Conservation (phyloP, 2,113 vertebrate genomes). For the Notothenia rossii region DNA sequence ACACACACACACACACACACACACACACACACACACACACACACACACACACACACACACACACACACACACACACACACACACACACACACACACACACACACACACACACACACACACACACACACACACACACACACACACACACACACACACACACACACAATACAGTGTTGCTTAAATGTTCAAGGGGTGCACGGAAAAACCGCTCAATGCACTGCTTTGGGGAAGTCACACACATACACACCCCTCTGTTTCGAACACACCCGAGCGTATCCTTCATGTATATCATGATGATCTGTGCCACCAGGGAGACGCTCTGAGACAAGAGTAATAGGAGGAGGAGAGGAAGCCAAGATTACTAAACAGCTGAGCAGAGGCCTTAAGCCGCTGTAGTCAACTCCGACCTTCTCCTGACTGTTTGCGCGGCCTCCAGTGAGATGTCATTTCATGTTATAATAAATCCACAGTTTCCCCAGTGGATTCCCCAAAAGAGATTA, state of each 20-base stretch:
- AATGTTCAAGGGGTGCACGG: conserved; percentile 25
- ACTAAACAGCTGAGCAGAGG: conserved; percentile 56
- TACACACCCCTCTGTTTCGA: background rate
- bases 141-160: no score
- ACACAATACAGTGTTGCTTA: conserved; percentile 56
- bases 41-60: no score
- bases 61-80: no score
- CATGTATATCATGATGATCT: conserved; percentile 71
- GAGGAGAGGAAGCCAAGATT: conserved; percentile 54
- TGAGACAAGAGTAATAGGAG: conserved; percentile 62
- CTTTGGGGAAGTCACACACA: conserved; percentile 40
- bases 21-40: no score
- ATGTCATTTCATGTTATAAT: conserved; percentile 51
- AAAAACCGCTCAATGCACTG: conserved; percentile 26
- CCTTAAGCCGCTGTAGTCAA: conserved; percentile 47
- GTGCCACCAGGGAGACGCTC: conserved; percentile 55
- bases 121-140: no score
- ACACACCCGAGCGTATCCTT: conserved; percentile 43
- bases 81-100: no score
- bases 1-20: no score
- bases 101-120: no score
- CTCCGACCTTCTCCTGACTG: conserved; percentile 50
- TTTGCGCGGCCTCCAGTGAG: conserved; percentile 51
- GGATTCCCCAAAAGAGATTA: conserved; percentile 73
- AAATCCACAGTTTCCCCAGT: conserved; percentile 25